Evolutionary conservation across 2,888 invertebrate genomes (phyloP), one percentile per base, ranked within the genome.

Genomic region (Caenorhabditis afra): DNA sequence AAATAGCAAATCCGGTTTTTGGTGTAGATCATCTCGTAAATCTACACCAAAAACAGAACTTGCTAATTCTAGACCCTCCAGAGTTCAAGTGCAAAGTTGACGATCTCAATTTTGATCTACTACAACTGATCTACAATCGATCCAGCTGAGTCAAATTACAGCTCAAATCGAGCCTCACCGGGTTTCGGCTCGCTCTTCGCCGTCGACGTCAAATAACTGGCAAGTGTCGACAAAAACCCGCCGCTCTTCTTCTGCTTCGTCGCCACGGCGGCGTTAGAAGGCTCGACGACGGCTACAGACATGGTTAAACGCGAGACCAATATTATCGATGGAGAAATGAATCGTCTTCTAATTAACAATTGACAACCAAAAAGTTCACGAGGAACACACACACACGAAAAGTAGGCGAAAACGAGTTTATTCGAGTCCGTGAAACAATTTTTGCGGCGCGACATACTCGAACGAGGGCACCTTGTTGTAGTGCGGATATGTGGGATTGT

Each of bases 401-500:
- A 47, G 5, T 8, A 10, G 20, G 7, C n/a, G 11, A 10, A 14
- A 3, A 16, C 16, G 18, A 16, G 5, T 47, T 47, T 20, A 47
- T 14, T 14, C 12, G 41, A 41, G 16, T 3, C 7, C 44, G 47
- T 47, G 29, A 29, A n/a, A n/a, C n/a, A n/a, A 1, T 23, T 52
- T 52, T 12, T 58, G 50, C 37, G 62, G 39, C 20, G 49, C 29
- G 7, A 62, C 29, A 55, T 53, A 77, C 11, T 68, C 74, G 39
- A 57, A 65, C 11, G 73, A 74, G 0, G 79, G 79, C 2, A 79
- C 74, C 41, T 67, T 70, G 50, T 86, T 87, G 75, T 86, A 86
- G 73, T 85, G 83, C 8, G 87, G 87, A 79, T 87, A 87, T 5
- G 73, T 78, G 12, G 87, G 85, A 78, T 86, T 87, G 73, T 86